Evolutionary conservation across 2,888 invertebrate genomes (phyloP), one percentile per base, ranked within the genome.

Genomic region (Xestia rhomboidea): DNA sequence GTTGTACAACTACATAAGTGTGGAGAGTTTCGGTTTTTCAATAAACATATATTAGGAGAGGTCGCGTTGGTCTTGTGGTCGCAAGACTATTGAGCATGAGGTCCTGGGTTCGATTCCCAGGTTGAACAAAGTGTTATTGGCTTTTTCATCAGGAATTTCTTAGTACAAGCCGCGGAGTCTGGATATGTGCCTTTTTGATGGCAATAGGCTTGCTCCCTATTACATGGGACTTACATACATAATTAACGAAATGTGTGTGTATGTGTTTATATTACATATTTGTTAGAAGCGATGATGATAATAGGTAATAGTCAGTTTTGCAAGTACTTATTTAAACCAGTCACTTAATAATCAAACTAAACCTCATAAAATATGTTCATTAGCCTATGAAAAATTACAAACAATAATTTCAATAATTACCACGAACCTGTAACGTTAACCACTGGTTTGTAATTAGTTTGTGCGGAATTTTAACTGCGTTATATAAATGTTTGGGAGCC

Each of bases 361-460:
- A 57, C 27, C 15, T 10, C 24, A 57, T 24, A 24, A 30, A 18
- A 30, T 18, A 18, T 30, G 18, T 30, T 30, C 30, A 60, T 30
- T 34, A 34, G 1, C 30, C 60, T 30, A 21, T 62, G 62, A 69
- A 27, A 81, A 67, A 34, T 63, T 4, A 27, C 41, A 49, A 67
- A 70, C 27, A 49, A 44, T 68, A 51, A 60, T 38, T 34, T 2
- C 15, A 41, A 44, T 57, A 81, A 82, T 67, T 44, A 77, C 69
- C 69, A 24, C 38, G 18, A 27, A 13, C 21, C 60, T 44, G 66
- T 77, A 82, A 82, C 69, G 46, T 77, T 73, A 66, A 73, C 64
- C 41, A 54, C 69, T 69, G 41, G 27, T 73, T 81, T 73, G 82
- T 82, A 73, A 81, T 81, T 81, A 82, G 78, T 69, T 82, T 44